Percentiles rank a stretch among this genome's conserved stretches.
These are phyloP conservation scores for Cheilinus undulatus DNA, from an alignment of 2,113 vertebrate species.

Conservation along the genomic window DNA sequence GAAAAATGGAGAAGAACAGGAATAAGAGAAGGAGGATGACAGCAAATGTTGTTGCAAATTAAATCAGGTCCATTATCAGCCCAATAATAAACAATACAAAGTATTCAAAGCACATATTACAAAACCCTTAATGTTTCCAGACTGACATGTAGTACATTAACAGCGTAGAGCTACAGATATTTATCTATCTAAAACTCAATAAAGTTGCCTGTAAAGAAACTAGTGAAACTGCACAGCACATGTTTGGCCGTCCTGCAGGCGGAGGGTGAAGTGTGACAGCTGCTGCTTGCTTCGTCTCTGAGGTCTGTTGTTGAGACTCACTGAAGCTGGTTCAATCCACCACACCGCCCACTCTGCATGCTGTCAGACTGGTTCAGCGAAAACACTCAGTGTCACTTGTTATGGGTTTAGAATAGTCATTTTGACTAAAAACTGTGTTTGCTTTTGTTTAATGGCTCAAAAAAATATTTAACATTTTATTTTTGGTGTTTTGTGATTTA, in stretches of 20 bases:
- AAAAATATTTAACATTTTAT: no score
- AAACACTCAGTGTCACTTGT: slow-evolving; percentile 1
- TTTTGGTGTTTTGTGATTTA: background rate
- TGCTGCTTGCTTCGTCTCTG: slow-evolving; percentile 65
- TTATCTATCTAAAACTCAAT: background rate
- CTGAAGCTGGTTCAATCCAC: slow-evolving; percentile 39
- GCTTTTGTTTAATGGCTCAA: background rate
- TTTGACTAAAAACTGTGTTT: background rate
- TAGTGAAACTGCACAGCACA: slow-evolving; percentile 28
- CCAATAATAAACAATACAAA: background rate
- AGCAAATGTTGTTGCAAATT: background rate
- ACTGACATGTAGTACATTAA: background rate
- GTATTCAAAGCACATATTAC: background rate
- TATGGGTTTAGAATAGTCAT: background rate
- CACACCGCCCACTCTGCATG: slow-evolving; percentile 52
- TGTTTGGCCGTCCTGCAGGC: slow-evolving; percentile 31
- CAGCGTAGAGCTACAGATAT: background rate
- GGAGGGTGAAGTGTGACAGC: slow-evolving; percentile 55
- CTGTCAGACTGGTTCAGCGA: slow-evolving; percentile 69
- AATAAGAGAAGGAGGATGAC: no score
- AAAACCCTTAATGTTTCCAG: no score
- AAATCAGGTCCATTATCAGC: no score
- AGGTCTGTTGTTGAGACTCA: slow-evolving; percentile 58
- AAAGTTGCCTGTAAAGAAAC: background rate
- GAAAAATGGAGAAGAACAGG: background rate